Percentiles rank a stretch among this genome's conserved stretches.
Evolutionary conservation across 2,797 vertebrate genomes (phyloP).

Genomic region (Furcifer pardalis): DNA sequence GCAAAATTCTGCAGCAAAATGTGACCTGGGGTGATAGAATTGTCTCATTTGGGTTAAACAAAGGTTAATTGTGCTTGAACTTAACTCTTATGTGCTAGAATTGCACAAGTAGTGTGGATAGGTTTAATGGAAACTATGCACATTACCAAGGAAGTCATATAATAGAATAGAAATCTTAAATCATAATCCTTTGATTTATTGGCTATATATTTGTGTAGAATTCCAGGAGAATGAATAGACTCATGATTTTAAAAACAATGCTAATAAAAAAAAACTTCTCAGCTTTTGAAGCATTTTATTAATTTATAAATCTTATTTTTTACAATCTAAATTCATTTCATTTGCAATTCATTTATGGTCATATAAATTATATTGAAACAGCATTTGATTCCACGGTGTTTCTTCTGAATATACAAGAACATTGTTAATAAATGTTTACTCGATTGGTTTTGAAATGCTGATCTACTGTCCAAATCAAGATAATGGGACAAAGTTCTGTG

Average conservation of each 20-base stretch:
- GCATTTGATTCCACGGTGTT: not conserved
- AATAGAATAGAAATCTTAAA: not conserved
- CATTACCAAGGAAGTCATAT: not conserved
- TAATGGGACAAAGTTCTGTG: not conserved
- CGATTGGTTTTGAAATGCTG: not conserved
- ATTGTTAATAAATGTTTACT: not conserved
- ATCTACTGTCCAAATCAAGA: not conserved
- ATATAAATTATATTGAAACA: no score
- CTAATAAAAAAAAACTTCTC: not conserved
- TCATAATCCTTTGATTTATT: not conserved
- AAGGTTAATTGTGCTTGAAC: not conserved
- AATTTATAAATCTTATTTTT: not conserved
- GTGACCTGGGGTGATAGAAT: no score
- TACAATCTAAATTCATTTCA: not conserved
- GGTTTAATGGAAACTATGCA: not conserved
- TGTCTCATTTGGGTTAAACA: no score
- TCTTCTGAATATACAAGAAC: not conserved
- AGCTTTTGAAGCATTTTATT: not conserved
- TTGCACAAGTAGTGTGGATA: not conserved
- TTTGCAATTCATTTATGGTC: no score
- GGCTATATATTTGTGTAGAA: not conserved
- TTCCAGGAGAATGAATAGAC: no score
- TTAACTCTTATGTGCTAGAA: not conserved
- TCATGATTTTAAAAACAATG: not conserved
- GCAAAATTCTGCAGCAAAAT: no score